A percentile compares a stretch with the other conserved stretches of the same genome.
Evolutionary conservation across 2,888 invertebrate species (phyloP).

Genomic region (Melangyna quadrimaculata): DNA sequence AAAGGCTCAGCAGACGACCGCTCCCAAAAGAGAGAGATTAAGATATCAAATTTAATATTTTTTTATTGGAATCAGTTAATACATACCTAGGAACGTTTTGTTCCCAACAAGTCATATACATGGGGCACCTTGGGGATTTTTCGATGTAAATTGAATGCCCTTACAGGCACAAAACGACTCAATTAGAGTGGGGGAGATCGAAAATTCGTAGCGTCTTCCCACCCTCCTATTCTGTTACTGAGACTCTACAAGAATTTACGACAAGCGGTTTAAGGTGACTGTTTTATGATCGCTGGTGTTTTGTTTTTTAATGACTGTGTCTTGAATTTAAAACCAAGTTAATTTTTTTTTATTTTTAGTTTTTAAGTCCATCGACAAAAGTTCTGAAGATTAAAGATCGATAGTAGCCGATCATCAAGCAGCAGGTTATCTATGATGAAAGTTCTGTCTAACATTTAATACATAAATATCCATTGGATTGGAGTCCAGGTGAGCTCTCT

Average conservation of each 20-base stretch:
- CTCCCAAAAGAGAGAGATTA: slow-evolving; percentile 40
- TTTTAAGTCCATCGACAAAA: neutral
- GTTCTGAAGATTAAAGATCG: slow-evolving; percentile 12
- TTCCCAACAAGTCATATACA: slow-evolving; percentile 20
- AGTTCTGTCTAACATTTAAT: slow-evolving; percentile 45
- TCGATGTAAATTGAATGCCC: slow-evolving; percentile 4
- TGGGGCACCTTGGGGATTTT: no score
- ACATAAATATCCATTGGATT: neutral
- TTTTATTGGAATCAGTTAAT: slow-evolving; percentile 30
- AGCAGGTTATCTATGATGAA: slow-evolving; percentile 62
- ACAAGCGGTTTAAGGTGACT: slow-evolving; percentile 48
- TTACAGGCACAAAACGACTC: slow-evolving; percentile 44
- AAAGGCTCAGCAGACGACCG: neutral
- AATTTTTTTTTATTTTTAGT: slow-evolving; percentile 1
- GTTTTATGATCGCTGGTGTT: slow-evolving; percentile 61
- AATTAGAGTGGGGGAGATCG: slow-evolving; percentile 53
- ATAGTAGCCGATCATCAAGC: slow-evolving; percentile 47
- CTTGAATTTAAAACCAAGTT: slow-evolving; percentile 27
- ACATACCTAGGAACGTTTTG: slow-evolving; percentile 10
- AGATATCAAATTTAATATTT: slow-evolving; percentile 69
- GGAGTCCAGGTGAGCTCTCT: slow-evolving; percentile 2
- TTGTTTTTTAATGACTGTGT: slow-evolving; percentile 34
- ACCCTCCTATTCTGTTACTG: neutral
- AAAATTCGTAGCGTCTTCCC: neutral
- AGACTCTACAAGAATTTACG: slow-evolving; percentile 44